Base-by-base conservation (phyloP, 2,797 vertebrate species). In the Chaenodraco wilsoni region DNA sequence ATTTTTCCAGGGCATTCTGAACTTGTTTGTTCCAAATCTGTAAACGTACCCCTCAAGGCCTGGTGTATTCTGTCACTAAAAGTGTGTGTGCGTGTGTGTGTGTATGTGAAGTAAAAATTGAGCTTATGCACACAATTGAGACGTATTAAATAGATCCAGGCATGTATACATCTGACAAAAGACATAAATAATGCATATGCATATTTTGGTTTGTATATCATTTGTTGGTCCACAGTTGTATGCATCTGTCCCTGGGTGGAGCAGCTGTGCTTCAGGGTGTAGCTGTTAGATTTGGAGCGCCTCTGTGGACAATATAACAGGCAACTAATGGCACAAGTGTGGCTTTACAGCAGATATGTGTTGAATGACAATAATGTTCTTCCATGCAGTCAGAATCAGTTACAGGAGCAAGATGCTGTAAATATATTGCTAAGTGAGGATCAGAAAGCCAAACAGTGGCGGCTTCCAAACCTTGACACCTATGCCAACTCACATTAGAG, bases 261-360 rank as follows among this genome's bases (percentile, higher is more conserved):
- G 50, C 23, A 57, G 23, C 43, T 70, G 69, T 43, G 51, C 21
- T 48, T 57, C 48, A 66, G 50, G 17, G 21, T 57, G 31, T 37
- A 15, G 62, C 19, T 21, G 21, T 57, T 69, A 43, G 23, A 84
- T 79, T 83, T 66, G 72, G 60, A 73, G 44, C 76, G 66, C 62
- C 31, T 61, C 48, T 27, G 37, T 60, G 31, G 69, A 61, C 55
- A 49, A 27, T n/a, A 33, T 12, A 46, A 58, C 45, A 67, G 56
- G 16, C 52, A 61, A 63, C 37, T 9, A 60, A 65, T 11, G n/a
- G 66, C 21, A 59, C 14, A 43, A 58, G 61, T 31, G 71, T 63
- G 43, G 64, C 69, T 75, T 79, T 43, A 23, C 17, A 68, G 54
- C 43, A 66, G 76, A 60, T 44, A 60, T 52, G 79, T 0, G 6